Conservation (phyloP, 1,140 invertebrate species). For the Formica exsecta region DNA sequence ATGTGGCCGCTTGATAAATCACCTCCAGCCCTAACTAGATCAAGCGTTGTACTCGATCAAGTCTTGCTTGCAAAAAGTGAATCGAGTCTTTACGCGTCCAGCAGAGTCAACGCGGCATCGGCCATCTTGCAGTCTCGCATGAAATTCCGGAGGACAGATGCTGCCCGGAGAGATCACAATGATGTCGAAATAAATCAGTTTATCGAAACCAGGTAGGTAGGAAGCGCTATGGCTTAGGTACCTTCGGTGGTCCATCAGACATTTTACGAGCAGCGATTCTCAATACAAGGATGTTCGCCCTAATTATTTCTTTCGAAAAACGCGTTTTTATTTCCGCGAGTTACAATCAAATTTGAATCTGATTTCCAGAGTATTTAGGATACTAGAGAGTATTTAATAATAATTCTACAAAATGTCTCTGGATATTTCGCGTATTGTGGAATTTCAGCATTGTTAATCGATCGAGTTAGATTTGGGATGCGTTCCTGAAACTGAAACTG, state of each 20-base stretch:
- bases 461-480: too few relatives aligned
- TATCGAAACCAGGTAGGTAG: conserved; percentile 83
- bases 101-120: neutral
- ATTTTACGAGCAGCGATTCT: too few relatives aligned
- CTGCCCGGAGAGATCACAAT: conserved; percentile 76
- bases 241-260: too few relatives aligned
- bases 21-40: conserved; percentile 49
- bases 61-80: conserved; percentile 24
- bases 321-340: neutral
- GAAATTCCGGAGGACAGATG: conserved; percentile 83
- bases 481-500: too few relatives aligned
- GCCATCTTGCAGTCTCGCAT: conserved; percentile 53
- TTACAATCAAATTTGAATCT: neutral
- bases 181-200: conserved; percentile 85
- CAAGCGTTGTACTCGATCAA: conserved; percentile 33
- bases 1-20: conserved; percentile 45
- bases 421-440: neutral
- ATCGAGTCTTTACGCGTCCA: neutral
- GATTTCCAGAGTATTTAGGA: neutral
- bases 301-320: too few relatives aligned
- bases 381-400: neutral
- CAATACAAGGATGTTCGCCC: too few relatives aligned
- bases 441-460: too few relatives aligned
- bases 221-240: conserved; percentile 38
- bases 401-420: neutral